Evolutionary conservation across 1,140 invertebrate genomes (phyloP), one percentile per base, ranked within the genome.

Genomic region (Lithobius niger): DNA sequence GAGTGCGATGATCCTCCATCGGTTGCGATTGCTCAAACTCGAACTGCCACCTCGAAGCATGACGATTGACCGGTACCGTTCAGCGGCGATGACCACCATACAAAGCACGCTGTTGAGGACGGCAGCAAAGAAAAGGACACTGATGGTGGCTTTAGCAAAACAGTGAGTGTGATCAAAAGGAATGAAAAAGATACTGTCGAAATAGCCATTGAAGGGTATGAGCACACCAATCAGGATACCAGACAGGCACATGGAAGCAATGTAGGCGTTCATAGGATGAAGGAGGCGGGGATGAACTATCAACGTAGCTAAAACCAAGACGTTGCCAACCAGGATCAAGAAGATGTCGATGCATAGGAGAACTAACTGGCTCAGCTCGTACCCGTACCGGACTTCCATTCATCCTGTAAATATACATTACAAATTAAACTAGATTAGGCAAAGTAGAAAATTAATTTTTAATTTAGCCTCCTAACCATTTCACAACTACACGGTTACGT

Each of bases 21-120:
- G 21, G 31, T 25, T 24, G 22, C 27, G 42, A 21, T 27, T 47
- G 26, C 22, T 22, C 16, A 44, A 27, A 18, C 48, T 57, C 27
- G 28, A 42, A 16, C 16, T 19, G 2, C 27, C 53, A 2, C 44
- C 27, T 42, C 53, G 31, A n/a, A n/a, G n/a, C n/a, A n/a, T n/a
- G 10, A 43, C 28, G 27, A 59, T 19, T 3, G 49, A 36, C 21
- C 55, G 55, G 40, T 54, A 57, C 24, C 58, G 40, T 44, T 59
- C 58, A 3, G 57, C 42, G 1, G 58, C 55, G 2, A 59, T 59
- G 16, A 54, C 58, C 31, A 59, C 26, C 55, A 59, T 57, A 27
- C 55, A 57, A 22, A 52, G 47, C 25, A 59, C 55, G 21, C 42
- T 59, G 49, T 59, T 59, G 18, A 22, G 27, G 3, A 54, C 55